Percentiles rank a stretch among this genome's conserved stretches.
Evolutionary conservation across 1,140 invertebrate genomes (phyloP).

Genomic region (Aculops lycopersici): DNA sequence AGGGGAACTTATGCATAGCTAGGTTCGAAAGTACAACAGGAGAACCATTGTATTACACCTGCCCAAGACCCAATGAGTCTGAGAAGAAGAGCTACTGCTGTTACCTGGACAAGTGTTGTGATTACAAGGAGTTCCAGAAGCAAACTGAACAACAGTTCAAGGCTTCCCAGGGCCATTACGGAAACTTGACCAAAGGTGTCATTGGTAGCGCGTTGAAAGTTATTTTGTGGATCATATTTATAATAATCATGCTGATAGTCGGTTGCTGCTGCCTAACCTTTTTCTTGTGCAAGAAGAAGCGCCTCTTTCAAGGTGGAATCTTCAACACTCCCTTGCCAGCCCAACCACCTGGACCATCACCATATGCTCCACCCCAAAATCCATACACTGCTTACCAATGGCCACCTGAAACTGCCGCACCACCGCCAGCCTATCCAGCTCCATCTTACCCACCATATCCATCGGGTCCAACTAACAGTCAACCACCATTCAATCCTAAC

Average conservation of each 20-base stretch:
- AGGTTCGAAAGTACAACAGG: too few relatives aligned
- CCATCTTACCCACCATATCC: too few relatives aligned
- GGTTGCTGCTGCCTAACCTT: background rate
- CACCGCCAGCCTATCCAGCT: too few relatives aligned
- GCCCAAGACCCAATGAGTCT: background rate
- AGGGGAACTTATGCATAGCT: too few relatives aligned
- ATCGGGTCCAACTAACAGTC: too few relatives aligned
- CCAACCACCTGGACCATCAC: background rate
- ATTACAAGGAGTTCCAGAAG: background rate
- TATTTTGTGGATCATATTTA: background rate
- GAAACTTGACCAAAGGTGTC: background rate
- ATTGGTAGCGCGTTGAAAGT: background rate
- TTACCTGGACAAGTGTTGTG: background rate
- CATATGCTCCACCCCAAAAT: background rate
- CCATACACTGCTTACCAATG: background rate
- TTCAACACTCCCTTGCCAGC: background rate
- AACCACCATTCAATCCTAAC: too few relatives aligned
- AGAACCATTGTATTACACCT: too few relatives aligned
- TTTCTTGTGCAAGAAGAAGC: background rate
- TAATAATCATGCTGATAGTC: background rate
- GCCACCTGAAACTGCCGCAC: background rate
- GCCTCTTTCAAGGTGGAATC: too few relatives aligned
- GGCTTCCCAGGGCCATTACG: background rate
- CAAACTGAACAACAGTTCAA: background rate
- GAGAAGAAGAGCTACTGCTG: background rate